These are phyloP conservation scores for pig (Sus scrofa) DNA, from an alignment of 2,113 vertebrate species.

Conservation along the genomic window DNA sequence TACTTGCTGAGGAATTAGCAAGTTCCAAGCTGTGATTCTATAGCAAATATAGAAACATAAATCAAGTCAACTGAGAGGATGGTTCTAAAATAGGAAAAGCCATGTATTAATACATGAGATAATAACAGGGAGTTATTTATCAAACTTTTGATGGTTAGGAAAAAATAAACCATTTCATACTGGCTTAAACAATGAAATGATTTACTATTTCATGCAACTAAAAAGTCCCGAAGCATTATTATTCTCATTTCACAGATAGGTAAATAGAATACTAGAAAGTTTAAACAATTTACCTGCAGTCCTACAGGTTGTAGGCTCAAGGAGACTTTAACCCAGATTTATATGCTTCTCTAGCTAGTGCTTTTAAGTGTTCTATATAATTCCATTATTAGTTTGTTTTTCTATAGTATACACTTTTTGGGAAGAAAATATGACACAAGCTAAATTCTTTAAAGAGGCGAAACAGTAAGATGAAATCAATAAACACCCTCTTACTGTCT, in stretches of 20 bases:
- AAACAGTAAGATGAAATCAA: constrained; percentile 36
- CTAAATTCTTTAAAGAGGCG: constrained; percentile 25
- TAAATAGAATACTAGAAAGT: neutral
- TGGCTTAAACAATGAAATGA: constrained; percentile 16
- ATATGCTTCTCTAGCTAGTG: neutral
- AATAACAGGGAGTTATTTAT: constrained; percentile 26
- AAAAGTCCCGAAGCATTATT: neutral
- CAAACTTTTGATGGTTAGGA: constrained; percentile 7
- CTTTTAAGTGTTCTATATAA: neutral
- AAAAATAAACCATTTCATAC: constrained; percentile 10
- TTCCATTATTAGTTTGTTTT: constrained; percentile 29
- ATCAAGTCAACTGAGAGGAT: neutral
- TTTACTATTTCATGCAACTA: constrained; percentile 17
- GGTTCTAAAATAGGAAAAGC: neutral
- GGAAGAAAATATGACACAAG: neutral
- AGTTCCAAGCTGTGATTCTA: neutral
- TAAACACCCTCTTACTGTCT: neutral
- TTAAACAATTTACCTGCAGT: constrained; percentile 17
- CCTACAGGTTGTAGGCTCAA: neutral
- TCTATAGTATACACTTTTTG: neutral
- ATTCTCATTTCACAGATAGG: neutral
- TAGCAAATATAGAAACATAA: neutral
- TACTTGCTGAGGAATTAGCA: neutral
- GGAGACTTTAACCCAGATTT: neutral
- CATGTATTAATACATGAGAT: neutral